These are phyloP conservation scores for Butorides virescens DNA, from an alignment of 2,113 vertebrate genomes.

Conservation along the genomic window DNA sequence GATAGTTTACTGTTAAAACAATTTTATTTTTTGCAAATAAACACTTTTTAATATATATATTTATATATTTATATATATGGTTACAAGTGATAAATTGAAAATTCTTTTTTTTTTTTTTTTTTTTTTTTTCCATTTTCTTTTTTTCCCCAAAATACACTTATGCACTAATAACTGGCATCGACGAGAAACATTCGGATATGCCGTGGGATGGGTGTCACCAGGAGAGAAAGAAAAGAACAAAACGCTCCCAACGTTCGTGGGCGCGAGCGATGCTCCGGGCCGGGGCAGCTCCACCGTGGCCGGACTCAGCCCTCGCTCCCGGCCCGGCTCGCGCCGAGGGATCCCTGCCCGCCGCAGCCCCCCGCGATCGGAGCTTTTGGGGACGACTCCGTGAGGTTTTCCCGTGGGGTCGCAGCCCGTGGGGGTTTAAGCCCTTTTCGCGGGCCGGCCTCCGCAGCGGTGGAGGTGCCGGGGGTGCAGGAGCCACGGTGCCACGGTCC, in stretches of 20 bases:
- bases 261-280: background rate
- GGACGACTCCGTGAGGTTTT: background rate
- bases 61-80: slow-evolving; percentile 79
- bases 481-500: background rate
- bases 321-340: rapidly evolving
- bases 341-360: background rate
- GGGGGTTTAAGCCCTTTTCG: background rate
- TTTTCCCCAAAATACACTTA: slow-evolving; percentile 72
- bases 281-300: background rate
- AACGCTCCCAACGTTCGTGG: background rate
- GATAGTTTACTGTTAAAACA: slow-evolving; percentile 74
- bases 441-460: background rate
- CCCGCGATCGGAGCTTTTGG: rapidly evolving
- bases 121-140: background rate
- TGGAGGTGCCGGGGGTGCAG: background rate
- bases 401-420: background rate
- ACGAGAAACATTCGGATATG: slow-evolving; percentile 52
- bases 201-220: background rate
- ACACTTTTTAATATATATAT: slow-evolving; percentile 76
- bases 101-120: slow-evolving; percentile 10
- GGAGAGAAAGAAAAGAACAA: slow-evolving; percentile 43
- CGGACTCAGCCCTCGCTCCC: background rate
- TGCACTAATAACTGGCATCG: slow-evolving; percentile 68
- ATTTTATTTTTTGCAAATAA: slow-evolving; percentile 76
- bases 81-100: slow-evolving; percentile 77